These are phyloP conservation scores for Himalopsyche kuldschensis DNA, from an alignment of 2,888 invertebrate genomes.

Conservation along the genomic window DNA sequence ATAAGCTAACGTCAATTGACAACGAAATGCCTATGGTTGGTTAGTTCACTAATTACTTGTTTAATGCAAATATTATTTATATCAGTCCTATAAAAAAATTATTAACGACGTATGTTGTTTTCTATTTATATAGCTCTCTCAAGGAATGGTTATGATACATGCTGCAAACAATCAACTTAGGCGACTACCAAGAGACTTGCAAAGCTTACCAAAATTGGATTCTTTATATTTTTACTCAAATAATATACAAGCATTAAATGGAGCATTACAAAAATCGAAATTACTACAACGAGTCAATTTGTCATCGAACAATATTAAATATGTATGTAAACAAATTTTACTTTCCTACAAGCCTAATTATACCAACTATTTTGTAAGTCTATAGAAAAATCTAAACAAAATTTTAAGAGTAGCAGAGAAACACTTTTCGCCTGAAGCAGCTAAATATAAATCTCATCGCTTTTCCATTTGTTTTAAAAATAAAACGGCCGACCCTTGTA, in stretches of 20 bases:
- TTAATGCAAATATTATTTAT: background rate
- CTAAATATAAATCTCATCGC: background rate
- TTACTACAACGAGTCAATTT: constrained; percentile 68
- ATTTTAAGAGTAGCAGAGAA: too few species aligned
- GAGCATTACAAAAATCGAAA: constrained; percentile 69
- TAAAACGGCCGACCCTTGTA: background rate
- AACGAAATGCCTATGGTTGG: constrained; percentile 72
- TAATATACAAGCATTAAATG: constrained; percentile 69
- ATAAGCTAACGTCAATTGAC: constrained; percentile 73
- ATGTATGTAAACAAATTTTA: constrained; percentile 54
- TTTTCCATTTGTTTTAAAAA: background rate
- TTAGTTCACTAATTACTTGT: constrained; percentile 38
- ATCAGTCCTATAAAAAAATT: background rate
- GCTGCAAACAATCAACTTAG: constrained; percentile 74
- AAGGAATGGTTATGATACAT: constrained; percentile 66
- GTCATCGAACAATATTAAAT: constrained; percentile 73
- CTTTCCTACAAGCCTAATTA: too few species aligned
- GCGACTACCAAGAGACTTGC: constrained; percentile 71
- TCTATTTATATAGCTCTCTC: constrained; percentile 5
- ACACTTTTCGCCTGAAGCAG: too few species aligned
- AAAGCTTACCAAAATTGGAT: constrained; percentile 68
- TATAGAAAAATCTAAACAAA: too few species aligned
- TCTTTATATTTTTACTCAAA: constrained; percentile 75
- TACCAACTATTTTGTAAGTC: too few species aligned
- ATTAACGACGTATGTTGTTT: background rate